These are phyloP conservation scores for Drepana arcuata DNA, from an alignment of 1,140 invertebrate genomes.

Conservation along the genomic window DNA sequence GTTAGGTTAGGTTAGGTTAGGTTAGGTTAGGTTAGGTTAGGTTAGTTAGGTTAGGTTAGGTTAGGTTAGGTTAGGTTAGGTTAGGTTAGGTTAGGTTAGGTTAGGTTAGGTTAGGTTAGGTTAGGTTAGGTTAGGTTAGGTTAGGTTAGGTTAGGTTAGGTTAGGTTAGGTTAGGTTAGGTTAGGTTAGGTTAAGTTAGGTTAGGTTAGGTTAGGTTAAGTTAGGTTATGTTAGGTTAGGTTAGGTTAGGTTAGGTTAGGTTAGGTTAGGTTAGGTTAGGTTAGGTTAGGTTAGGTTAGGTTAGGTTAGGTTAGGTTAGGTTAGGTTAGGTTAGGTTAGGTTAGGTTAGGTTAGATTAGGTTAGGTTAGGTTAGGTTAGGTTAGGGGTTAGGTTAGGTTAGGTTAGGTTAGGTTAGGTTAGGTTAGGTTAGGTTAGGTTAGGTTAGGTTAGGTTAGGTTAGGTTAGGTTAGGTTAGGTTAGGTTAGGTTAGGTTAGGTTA, in stretches of 20 bases:
- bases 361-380: conserved; percentile 12
- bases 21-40: conserved; percentile 16
- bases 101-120: conserved; percentile 21
- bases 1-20: conserved; percentile 28
- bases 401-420: conserved; percentile 14
- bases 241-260: conserved; percentile 21
- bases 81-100: conserved; percentile 25
- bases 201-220: conserved; percentile 34
- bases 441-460: conserved; percentile 15
- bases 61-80: conserved; percentile 25
- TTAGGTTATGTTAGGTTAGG: conserved; percentile 34
- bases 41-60: conserved; percentile 21
- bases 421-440: conserved; percentile 14
- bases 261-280: conserved; percentile 21
- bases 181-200: conserved; percentile 30
- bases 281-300: conserved; percentile 17
- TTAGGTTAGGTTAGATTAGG: conserved; percentile 11
- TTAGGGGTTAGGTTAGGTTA: conserved; percentile 13
- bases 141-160: conserved; percentile 43
- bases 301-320: conserved; percentile 17
- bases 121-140: conserved; percentile 40
- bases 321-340: conserved; percentile 15
- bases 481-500: conserved; percentile 19
- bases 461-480: conserved; percentile 15
- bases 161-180: conserved; percentile 22